Conservation (phyloP, 2,888 invertebrate genomes). For the Pardosa pseudoannulata region DNA sequence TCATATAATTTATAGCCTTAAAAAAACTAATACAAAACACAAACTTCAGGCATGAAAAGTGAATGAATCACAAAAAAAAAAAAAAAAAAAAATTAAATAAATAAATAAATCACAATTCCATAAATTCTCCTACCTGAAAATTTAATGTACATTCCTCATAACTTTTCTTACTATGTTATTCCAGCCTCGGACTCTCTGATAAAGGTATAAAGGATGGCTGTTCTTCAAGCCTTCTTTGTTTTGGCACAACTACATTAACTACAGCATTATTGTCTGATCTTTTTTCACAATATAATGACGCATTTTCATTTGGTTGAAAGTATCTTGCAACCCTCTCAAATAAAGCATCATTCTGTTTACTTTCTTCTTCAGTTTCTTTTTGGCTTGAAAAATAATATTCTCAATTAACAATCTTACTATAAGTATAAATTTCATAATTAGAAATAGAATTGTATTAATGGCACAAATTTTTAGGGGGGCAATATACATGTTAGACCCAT, state of each 20-base stretch:
- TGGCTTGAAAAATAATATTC: slow-evolving; percentile 21
- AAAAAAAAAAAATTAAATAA: too few species aligned
- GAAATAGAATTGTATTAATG: background rate
- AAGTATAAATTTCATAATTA: background rate
- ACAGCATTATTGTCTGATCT: background rate
- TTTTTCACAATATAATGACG: background rate
- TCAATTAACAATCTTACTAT: background rate
- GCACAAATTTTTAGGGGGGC: too few species aligned
- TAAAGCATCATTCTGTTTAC: slow-evolving; percentile 14
- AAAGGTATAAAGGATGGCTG: slow-evolving; percentile 59
- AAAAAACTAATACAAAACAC: too few species aligned
- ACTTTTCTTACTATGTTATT: background rate
- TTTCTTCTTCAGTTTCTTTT: slow-evolving; percentile 9
- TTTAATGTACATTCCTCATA: too few species aligned
- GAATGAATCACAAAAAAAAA: too few species aligned
- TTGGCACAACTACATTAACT: slow-evolving; percentile 17
- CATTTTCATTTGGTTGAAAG: background rate
- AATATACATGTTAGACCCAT: background rate
- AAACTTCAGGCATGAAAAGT: too few species aligned
- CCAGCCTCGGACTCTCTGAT: background rate
- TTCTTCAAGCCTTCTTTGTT: slow-evolving; percentile 22
- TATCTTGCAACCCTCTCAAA: slow-evolving; percentile 29
- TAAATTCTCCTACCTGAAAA: background rate
- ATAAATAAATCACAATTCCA: too few species aligned
- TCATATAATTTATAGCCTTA: too few species aligned